phyloP scores from a whole-genome alignment of 2,113 vertebrate genomes.

The Tetrao urogallus region DNA sequence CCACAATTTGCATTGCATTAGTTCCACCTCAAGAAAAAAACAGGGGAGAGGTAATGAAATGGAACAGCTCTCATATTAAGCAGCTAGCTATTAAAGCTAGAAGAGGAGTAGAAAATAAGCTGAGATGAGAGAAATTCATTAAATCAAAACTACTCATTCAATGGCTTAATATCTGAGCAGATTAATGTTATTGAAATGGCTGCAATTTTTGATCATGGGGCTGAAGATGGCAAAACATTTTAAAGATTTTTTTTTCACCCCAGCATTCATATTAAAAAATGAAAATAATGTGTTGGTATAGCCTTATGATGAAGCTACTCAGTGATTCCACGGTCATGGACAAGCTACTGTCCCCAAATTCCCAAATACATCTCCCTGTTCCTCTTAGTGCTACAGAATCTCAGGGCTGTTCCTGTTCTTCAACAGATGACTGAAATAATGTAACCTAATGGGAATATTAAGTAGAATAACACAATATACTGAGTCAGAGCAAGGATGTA shows the following conservation, averaged over 20 bases:
- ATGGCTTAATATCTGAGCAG: conserved; percentile 69
- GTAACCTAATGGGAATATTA: not conserved
- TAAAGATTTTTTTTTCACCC: not conserved
- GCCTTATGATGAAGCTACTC: conserved; percentile 9
- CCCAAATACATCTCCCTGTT: not conserved
- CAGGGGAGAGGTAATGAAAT: conserved; percentile 76
- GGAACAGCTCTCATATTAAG: conserved; percentile 74
- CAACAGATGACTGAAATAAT: not conserved
- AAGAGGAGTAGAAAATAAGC: conserved; percentile 75
- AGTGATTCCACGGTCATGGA: not conserved
- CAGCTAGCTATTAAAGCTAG: conserved; percentile 74
- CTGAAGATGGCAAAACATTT: conserved; percentile 58
- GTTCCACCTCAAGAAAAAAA: conserved; percentile 76
- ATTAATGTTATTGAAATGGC: conserved; percentile 69
- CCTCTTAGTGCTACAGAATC: not conserved
- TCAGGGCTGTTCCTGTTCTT: not conserved
- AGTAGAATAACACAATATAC: not conserved
- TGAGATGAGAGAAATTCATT: conserved; percentile 74
- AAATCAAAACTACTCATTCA: conserved; percentile 76
- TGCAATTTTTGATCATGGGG: conserved; percentile 64
- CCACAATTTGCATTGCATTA: conserved; percentile 71
- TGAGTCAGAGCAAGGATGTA: not conserved
- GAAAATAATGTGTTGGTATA: conserved; percentile 45
- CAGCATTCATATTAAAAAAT: conserved; percentile 44
- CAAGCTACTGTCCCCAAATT: conserved; percentile 34